Evolutionary conservation across 2,113 vertebrate genomes (phyloP), one percentile per base, ranked within the genome.

Genomic region (zebrafish (Danio rerio)): DNA sequence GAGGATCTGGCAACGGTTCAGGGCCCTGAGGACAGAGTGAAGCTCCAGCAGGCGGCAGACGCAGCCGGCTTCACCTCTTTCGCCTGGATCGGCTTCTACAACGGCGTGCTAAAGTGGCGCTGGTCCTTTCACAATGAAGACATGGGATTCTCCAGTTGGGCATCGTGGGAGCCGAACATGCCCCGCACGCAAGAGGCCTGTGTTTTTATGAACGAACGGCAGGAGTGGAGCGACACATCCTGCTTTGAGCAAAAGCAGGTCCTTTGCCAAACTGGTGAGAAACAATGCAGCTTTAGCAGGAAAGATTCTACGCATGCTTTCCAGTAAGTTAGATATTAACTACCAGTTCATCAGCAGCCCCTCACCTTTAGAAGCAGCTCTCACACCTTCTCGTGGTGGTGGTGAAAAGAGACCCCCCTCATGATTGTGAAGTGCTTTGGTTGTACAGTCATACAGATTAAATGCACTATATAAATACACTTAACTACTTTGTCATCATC

Each of bases 241-340:
- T 71, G 69, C 12, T 4, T 5, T 52, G 0, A 2, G 0, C 0
- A 31, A 31, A 0, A 20, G 2, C 0, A 0, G 11, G 13, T 71
- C 7, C 13, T 71, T 9, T 71, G 69, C 12, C 68, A 50, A 52
- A 71, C 18, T 71, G 69, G 69, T n/a, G n/a, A n/a, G n/a, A n/a
- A n/a, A n/a, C n/a, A n/a, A n/a, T n/a, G n/a, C n/a, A n/a, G n/a
- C n/a, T n/a, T n/a, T n/a, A n/a, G n/a, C n/a, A n/a, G n/a, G n/a
- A n/a, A n/a, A n/a, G n/a, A n/a, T n/a, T n/a, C n/a, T n/a, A n/a
- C n/a, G n/a, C n/a, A n/a, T n/a, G n/a, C n/a, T n/a, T n/a, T n/a
- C n/a, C n/a, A n/a, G n/a, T n/a, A n/a, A n/a, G n/a, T n/a, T n/a
- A n/a, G n/a, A n/a, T n/a, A n/a, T n/a, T n/a, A n/a, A n/a, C n/a